Conservation (phyloP, 2,888 invertebrate species). For the Parascotia fuliginaria region DNA sequence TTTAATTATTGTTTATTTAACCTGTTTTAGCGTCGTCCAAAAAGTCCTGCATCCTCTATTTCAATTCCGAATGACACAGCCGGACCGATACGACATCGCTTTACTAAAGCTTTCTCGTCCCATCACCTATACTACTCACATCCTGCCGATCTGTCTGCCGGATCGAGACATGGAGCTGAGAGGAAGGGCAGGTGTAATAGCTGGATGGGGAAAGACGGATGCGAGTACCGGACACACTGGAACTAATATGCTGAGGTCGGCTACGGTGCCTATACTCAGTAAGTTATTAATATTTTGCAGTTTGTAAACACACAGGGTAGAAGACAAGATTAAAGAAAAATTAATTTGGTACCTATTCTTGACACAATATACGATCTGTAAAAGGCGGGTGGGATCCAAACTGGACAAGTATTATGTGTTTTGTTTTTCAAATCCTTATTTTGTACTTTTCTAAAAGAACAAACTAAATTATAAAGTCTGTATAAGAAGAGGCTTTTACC, state of each 20-base stretch:
- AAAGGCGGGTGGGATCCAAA: no score
- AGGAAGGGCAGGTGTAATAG: conserved; percentile 85
- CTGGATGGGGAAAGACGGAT: conserved; percentile 94
- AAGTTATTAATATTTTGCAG: conserved; percentile 58
- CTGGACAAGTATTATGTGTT: no score
- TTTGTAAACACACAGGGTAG: not conserved
- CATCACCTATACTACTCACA: conserved; percentile 88
- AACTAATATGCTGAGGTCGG: conserved; percentile 92
- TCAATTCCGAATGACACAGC: conserved; percentile 92
- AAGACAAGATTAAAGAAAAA: no score
- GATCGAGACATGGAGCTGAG: conserved; percentile 69
- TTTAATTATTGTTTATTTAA: not conserved
- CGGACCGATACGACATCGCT: conserved; percentile 93
- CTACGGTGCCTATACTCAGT: conserved; percentile 93
- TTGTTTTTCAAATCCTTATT: no score
- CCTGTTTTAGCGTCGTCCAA: conserved; percentile 87
- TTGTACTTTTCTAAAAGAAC: no score
- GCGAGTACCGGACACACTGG: conserved; percentile 90
- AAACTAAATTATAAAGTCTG: no score
- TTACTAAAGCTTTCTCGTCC: conserved; percentile 89
- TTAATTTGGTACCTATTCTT: no score
- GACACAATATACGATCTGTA: no score
- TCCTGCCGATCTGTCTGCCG: conserved; percentile 93
- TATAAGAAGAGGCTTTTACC: no score
- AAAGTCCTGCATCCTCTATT: conserved; percentile 93